phyloP scores from a whole-genome alignment of 1,140 invertebrate genomes.

The Psix sp. region DNA sequence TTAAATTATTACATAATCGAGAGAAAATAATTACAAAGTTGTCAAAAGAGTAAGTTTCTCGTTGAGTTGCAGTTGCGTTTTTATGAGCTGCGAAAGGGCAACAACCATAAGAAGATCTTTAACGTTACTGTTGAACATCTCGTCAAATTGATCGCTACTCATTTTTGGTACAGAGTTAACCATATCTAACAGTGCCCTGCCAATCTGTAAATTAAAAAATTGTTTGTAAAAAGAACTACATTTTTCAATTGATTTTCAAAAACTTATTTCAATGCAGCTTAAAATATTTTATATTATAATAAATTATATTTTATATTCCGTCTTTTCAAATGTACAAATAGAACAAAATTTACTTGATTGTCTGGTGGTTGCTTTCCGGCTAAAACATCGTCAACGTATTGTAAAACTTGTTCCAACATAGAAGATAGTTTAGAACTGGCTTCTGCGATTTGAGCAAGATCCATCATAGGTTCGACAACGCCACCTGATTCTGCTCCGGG shows the following conservation, averaged over 20 bases:
- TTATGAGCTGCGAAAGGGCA: slow-evolving; percentile 95
- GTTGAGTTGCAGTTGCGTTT: slow-evolving; percentile 95
- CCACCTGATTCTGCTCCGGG: slow-evolving; percentile 71
- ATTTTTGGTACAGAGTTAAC: slow-evolving; percentile 94
- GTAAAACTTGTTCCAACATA: slow-evolving; percentile 87
- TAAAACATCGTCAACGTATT: slow-evolving; percentile 94
- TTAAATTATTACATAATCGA: slow-evolving; percentile 7
- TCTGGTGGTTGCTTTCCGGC: slow-evolving; percentile 85
- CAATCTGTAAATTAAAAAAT: slow-evolving; percentile 78
- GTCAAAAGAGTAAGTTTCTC: slow-evolving; percentile 93
- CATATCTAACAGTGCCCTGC: slow-evolving; percentile 90
- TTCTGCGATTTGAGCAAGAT: slow-evolving; percentile 91
- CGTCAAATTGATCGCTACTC: slow-evolving; percentile 91
- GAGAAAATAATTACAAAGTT: slow-evolving; percentile 76
- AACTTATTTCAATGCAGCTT: too few species aligned
- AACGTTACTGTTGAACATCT: slow-evolving; percentile 96
- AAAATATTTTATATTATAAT: too few species aligned
- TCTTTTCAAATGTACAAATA: too few species aligned
- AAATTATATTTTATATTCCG: too few species aligned
- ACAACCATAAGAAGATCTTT: slow-evolving; percentile 98
- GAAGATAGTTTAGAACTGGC: slow-evolving; percentile 86
- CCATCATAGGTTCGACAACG: slow-evolving; percentile 87
- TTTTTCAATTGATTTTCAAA: too few species aligned
- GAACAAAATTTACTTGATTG: slow-evolving; percentile 78
- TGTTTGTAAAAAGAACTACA: too few species aligned